Conservation (phyloP, 2,797 vertebrate species). For the Artibeus jamaicensis region DNA sequence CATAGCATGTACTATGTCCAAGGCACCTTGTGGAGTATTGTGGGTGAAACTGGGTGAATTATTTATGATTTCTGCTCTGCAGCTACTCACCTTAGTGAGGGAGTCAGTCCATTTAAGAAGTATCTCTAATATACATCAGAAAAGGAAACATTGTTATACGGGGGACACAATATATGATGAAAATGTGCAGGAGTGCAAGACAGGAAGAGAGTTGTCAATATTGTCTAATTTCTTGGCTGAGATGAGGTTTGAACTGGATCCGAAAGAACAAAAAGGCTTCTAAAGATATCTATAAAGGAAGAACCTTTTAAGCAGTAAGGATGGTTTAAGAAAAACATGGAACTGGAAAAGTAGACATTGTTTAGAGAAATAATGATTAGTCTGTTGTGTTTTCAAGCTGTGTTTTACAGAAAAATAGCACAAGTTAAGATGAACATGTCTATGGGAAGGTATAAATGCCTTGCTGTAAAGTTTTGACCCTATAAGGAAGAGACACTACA, state of each 20-base stretch:
- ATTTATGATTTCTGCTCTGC: background rate
- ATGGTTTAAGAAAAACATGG: background rate
- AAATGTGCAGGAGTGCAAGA: background rate
- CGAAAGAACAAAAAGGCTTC: background rate
- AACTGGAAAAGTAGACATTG: background rate
- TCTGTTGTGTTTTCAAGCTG: background rate
- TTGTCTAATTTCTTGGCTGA: background rate
- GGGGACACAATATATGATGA: background rate
- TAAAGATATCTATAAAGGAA: background rate
- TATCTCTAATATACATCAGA: background rate
- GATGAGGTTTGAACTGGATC: background rate
- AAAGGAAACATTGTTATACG: background rate
- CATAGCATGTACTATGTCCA: background rate
- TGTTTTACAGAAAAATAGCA: background rate
- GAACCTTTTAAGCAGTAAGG: background rate
- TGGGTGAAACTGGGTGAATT: background rate
- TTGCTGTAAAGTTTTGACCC: background rate
- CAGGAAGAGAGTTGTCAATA: background rate
- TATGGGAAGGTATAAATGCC: background rate
- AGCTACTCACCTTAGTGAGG: background rate
- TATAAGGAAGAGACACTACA: background rate
- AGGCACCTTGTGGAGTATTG: background rate
- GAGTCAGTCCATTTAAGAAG: background rate
- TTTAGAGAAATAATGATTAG: background rate
- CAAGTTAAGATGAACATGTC: background rate